These are phyloP conservation scores for Brachyhypopomus occidentalis DNA, from an alignment of 2,113 vertebrate genomes.

Conservation along the genomic window DNA sequence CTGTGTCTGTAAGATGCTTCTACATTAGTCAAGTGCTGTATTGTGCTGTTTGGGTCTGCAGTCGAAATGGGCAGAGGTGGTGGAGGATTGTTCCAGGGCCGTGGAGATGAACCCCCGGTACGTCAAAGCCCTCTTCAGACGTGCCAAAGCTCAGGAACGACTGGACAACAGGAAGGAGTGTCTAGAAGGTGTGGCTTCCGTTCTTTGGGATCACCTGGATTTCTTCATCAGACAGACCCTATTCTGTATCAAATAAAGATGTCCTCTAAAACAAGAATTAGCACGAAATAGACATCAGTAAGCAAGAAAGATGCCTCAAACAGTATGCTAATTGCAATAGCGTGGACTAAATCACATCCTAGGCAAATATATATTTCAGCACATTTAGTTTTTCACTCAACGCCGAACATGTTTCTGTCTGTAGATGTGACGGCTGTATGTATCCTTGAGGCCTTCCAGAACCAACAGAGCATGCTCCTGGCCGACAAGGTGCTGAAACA, in stretches of 20 bases:
- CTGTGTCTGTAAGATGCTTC: too few relatives aligned
- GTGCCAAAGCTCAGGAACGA: conserved; percentile 94
- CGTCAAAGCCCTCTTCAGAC: conserved; percentile 95
- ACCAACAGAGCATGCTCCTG: conserved; percentile 97
- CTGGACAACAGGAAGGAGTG: conserved; percentile 97
- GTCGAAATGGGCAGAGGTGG: conserved; percentile 96
- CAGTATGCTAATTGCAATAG: too few relatives aligned
- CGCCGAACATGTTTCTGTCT: conserved; percentile 23
- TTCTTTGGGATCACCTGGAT: neutral
- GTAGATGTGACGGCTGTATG: conserved; percentile 97
- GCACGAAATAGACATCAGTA: neutral
- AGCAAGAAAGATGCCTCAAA: neutral
- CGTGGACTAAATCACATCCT: neutral
- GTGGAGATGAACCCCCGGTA: conserved; percentile 96
- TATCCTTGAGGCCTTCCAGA: conserved; percentile 98
- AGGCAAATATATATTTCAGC: neutral
- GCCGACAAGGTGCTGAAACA: conserved; percentile 98
- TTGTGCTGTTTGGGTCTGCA: conserved; percentile 61
- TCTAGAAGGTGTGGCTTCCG: conserved; percentile 84
- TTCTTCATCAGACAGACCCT: too few relatives aligned
- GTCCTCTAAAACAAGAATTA: neutral
- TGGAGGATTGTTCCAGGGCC: conserved; percentile 91
- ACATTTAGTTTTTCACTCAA: neutral
- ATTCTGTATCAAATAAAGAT: too few relatives aligned
- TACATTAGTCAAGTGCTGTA: too few relatives aligned